Base-by-base conservation (phyloP, 2,888 invertebrate species). In the Cylindroiulus punctatus region DNA sequence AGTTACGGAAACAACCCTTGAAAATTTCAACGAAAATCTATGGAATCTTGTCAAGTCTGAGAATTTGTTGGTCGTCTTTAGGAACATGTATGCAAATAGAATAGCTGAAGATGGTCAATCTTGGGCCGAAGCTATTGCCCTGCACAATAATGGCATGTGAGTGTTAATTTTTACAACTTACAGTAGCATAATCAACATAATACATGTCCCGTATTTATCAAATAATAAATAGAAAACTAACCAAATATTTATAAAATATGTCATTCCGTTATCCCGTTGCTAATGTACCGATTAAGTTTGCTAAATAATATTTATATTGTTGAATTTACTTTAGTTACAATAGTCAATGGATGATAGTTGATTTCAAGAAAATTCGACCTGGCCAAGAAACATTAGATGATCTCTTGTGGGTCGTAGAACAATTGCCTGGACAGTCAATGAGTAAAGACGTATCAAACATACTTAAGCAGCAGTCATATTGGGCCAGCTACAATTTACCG, bases 331-430 rank as follows among this genome's bases (percentile, higher is more conserved):
- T 4, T 57, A 96, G 96, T 52, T 95, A 95, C 87, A 95, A 95
- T 90, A 96, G 96, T 90, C 96, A 97, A 90, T 98, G 97, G 97
- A 93, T 96, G 88, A 92, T 95, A 7, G 93, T 96, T 0, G 95
- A 96, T 90, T 94, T 94, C 89, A 93, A 93, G 85, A 92, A 92
- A 89, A 95, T 95, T 90, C 90, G 89, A 81, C 92, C 93, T 0
- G 90, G 91, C 5, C 89, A 89, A 87, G 89, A 89, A 26, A 88
- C 90, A n/a, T 89, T 91, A 47, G 86, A 90, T 32, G 93, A 93
- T 5, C 90, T 94, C 44, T 91, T 94, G 12, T 95, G 94, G 93
- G 92, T 97, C 65, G 92, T 95, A 3, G 97, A 98, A 90, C 97
- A 97, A 89, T 91, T 94, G 44, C 94, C 95, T 0, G 93, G 90